A percentile compares a stretch with the other conserved stretches of the same genome.
Conservation (phyloP, 2,888 invertebrate species). For the Crepidodera aurea region DNA sequence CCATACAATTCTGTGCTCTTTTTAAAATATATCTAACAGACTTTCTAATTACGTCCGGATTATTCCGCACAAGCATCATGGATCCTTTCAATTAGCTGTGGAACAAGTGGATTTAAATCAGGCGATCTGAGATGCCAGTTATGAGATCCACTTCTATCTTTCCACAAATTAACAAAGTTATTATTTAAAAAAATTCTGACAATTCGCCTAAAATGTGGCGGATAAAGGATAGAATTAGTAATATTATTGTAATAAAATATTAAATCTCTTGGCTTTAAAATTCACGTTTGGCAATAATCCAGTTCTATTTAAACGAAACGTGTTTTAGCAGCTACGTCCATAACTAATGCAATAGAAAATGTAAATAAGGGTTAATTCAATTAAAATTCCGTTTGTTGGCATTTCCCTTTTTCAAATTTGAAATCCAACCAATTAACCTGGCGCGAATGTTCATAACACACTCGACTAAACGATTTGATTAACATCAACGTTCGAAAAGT, state of each 20-base stretch:
- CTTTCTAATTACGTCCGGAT: no score
- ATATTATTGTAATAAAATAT: neutral
- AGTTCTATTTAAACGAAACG: no score
- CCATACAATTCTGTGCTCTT: no score
- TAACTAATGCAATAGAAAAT: conserved; percentile 1
- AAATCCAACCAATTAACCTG: conserved; percentile 29
- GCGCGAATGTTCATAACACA: conserved; percentile 26
- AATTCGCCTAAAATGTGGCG: neutral
- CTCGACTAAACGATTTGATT: conserved; percentile 34
- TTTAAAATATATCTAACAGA: no score
- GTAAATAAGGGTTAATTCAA: conserved; percentile 23
- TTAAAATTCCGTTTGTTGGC: conserved; percentile 11
- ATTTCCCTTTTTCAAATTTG: conserved; percentile 10
- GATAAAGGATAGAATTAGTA: neutral
- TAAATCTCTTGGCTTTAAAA: neutral
- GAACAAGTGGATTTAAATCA: no score
- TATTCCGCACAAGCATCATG: no score
- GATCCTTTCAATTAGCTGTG: no score
- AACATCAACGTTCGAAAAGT: conserved; percentile 29
- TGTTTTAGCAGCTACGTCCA: neutral
- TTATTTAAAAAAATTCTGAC: no score
- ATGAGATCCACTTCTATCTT: no score
- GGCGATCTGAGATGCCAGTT: no score
- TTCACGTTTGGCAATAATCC: neutral
- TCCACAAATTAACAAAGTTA: no score